These are phyloP conservation scores for Chorisops tibialis DNA, from an alignment of 2,888 invertebrate species.

Conservation along the genomic window DNA sequence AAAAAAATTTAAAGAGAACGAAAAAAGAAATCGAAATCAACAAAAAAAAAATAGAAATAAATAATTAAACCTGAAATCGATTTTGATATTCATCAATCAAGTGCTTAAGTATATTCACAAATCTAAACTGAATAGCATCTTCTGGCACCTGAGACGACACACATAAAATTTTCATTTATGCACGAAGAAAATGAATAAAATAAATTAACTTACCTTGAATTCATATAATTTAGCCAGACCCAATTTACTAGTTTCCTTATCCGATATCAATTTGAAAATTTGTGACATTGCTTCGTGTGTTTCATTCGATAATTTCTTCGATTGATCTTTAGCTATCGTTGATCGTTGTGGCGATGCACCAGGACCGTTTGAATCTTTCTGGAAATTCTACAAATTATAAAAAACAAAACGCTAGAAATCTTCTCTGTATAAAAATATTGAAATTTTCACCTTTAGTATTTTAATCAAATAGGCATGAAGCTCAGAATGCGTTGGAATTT, in stretches of 20 bases:
- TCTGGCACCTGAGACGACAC: slow-evolving; percentile 24
- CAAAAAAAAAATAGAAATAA: slow-evolving; percentile 13
- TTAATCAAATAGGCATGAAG: slow-evolving; percentile 80
- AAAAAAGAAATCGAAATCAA: slow-evolving; percentile 3
- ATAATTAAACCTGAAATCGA: slow-evolving; percentile 27
- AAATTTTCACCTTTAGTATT: slow-evolving; percentile 60
- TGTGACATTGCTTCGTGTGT: slow-evolving; percentile 84
- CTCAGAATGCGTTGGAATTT: slow-evolving; percentile 77
- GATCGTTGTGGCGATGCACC: slow-evolving; percentile 44
- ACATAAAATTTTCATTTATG: too few relatives aligned
- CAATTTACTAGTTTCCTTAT: slow-evolving; percentile 78
- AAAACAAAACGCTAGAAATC: not conserved
- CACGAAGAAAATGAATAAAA: not conserved
- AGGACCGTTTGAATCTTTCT: slow-evolving; percentile 53
- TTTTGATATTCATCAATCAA: slow-evolving; percentile 28
- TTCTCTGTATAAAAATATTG: not conserved
- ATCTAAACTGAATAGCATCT: slow-evolving; percentile 29
- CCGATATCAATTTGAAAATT: slow-evolving; percentile 87
- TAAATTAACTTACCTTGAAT: slow-evolving; percentile 44
- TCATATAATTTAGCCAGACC: slow-evolving; percentile 60
- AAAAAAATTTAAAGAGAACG: not conserved
- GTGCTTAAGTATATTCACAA: slow-evolving; percentile 31
- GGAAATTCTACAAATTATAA: slow-evolving; percentile 51
- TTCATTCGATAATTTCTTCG: slow-evolving; percentile 49
- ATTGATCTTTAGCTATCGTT: slow-evolving; percentile 44